Base-by-base conservation (phyloP, 2,113 vertebrate genomes). In the Scomber scombrus region DNA sequence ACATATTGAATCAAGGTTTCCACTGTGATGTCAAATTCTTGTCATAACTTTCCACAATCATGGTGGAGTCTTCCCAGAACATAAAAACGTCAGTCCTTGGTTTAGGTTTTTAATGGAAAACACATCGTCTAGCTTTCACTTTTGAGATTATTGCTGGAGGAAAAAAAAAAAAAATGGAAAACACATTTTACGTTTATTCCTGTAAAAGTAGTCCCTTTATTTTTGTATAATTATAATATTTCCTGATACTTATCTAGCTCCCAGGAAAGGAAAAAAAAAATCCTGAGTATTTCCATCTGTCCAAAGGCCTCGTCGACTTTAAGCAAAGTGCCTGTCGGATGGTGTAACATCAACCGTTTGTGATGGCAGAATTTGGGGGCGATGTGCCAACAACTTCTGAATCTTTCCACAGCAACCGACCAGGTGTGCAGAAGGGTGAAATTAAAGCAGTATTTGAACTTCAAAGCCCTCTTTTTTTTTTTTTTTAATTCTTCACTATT, bases 31-130 rank as follows among this genome's bases (percentile, higher is more conserved):
- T 54, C 69, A 82, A 75, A 89, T 80, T 69, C 56, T 47, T 75
- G 54, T 64, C 69, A 80, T 85, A 69, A 85, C 74, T 78, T 87
- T 83, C 64, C 74, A 65, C 56, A 75, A 65, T 81, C 61, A 52
- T 21, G 57, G 29, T 7, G 2, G 8, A 68, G 49, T 74, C 58
- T 69, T 80, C 46, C 55, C 49, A 46, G 67, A 60, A 61, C 43
- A 13, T 64, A 45, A 52, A 72, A 75, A 80, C 26, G 19, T 67
- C 63, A 46, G 14, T 58, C 56, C 56, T 34, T 61, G 26, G 45
- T 13, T 14, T 51, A n/a, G 34, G 52, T 71, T 29, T 50, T 9
- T 7, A 12, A 74, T 19, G 29, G 19, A 8, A 3, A 40, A 6
- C 64, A 61, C 47, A 43, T 0, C 4, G 12, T 40, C 34, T 62